Percentiles rank a stretch among this genome's conserved stretches.
Evolutionary conservation across 1,140 invertebrate species (phyloP).

Genomic region (Apolygus lucorum): DNA sequence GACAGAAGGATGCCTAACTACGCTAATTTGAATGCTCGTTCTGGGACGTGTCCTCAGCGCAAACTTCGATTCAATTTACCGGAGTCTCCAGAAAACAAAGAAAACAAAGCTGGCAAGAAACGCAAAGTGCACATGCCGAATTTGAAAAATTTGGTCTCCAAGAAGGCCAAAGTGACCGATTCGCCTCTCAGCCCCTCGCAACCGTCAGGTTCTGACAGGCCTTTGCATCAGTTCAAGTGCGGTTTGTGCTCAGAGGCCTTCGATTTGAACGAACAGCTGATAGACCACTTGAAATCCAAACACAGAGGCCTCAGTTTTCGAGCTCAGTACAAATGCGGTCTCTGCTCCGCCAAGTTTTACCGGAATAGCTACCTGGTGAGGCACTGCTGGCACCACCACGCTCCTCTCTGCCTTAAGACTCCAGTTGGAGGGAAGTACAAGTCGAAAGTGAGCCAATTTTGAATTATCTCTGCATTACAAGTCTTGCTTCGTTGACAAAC

Average conservation of each 20-base stretch:
- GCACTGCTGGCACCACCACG: conserved; percentile 34
- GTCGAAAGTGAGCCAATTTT: background rate
- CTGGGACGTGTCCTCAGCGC: conserved; percentile 25
- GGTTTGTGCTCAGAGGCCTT: conserved; percentile 33
- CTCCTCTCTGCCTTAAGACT: conserved; percentile 33
- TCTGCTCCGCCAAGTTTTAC: conserved; percentile 37
- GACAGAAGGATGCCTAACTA: background rate
- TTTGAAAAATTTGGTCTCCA: conserved; percentile 26
- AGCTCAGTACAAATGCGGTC: conserved; percentile 34
- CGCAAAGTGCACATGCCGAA: conserved; percentile 20
- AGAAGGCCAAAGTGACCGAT: conserved; percentile 14
- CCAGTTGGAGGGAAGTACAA: background rate
- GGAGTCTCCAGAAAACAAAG: conserved; percentile 22
- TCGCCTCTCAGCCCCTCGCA: conserved; percentile 17
- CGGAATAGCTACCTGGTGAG: conserved; percentile 35
- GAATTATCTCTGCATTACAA: background rate
- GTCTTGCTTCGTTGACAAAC: conserved; percentile 4
- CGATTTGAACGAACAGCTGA: conserved; percentile 31
- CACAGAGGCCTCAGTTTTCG: conserved; percentile 32
- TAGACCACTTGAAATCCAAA: conserved; percentile 31
- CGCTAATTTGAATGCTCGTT: conserved; percentile 10
- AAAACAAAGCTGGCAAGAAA: conserved; percentile 5
- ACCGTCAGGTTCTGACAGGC: background rate
- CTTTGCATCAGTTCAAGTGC: conserved; percentile 32
- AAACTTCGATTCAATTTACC: conserved; percentile 35